Conservation (phyloP, 2,888 invertebrate species). For the Suillia variegata region DNA sequence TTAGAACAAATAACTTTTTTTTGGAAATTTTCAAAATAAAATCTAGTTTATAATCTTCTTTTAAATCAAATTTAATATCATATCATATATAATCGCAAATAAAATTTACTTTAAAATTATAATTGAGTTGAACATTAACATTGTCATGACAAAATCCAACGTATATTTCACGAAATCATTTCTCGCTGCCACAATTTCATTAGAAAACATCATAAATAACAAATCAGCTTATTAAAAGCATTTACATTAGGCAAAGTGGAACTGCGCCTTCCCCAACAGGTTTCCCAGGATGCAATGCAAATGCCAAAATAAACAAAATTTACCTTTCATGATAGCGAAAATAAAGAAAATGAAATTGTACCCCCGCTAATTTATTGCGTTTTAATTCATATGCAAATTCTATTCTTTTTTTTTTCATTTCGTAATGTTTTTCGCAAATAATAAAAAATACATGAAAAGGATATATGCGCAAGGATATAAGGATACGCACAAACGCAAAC, state of each 20-base stretch:
- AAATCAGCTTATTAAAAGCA: conserved; percentile 53
- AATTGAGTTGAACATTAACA: too few relatives aligned
- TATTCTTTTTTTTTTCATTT: conserved; percentile 17
- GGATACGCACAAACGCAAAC: conserved; percentile 31
- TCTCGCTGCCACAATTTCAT: too few relatives aligned
- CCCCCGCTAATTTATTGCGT: conserved; percentile 43
- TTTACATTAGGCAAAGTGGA: conserved; percentile 26
- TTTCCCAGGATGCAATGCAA: background rate
- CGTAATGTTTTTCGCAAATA: conserved; percentile 44
- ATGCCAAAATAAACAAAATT: conserved; percentile 19
- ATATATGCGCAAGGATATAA: conserved; percentile 21
- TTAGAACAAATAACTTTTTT: too few relatives aligned
- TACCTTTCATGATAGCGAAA: conserved; percentile 10
- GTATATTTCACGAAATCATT: too few relatives aligned
- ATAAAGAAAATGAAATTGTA: background rate
- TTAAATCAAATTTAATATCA: too few relatives aligned
- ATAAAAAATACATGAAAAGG: conserved; percentile 40
- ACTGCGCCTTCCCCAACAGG: too few relatives aligned
- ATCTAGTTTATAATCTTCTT: too few relatives aligned
- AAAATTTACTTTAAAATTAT: too few relatives aligned
- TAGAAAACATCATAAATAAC: conserved; percentile 49
- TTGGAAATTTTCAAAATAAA: too few relatives aligned
- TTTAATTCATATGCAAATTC: conserved; percentile 52
- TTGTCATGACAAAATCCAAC: too few relatives aligned
- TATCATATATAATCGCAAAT: too few relatives aligned